Evolutionary conservation across 2,888 invertebrate species (phyloP), one percentile per base, ranked within the genome.

Genomic region (Protodeltote pygarga): DNA sequence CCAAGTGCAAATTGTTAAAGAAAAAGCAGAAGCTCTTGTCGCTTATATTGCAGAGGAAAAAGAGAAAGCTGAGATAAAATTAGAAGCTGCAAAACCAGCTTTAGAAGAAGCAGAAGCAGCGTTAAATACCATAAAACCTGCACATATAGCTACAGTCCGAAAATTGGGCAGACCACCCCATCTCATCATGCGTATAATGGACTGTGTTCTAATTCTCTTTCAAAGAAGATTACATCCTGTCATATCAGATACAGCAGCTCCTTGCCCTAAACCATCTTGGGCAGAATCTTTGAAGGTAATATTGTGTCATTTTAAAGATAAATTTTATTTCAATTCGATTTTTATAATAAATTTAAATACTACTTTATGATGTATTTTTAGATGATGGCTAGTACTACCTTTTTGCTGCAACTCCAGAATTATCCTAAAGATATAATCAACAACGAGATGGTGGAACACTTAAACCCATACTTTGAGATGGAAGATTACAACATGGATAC

Each of bases 401-500:
- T 99, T 81, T 89, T 98, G 25, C 91, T 97, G 3, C 97, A 97
- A 79, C 92, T 99, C 10, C 97, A 98, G 92, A 98, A 97, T 77
- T 99, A 98, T 82, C 98, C 98, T 0, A 98, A 98, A 89, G 98
- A 98, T 77, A 97, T 97, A 5, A 98, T 99, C 52, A 99, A 98
- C 82, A 98, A 97, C 75, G 99, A 99, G 90, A 98, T 98, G 95
- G 97, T 99, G 5, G 99, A 99, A 79, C 93, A 98, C 50, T 86
- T 99, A 40, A 93, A 95, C 62, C 98, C 98, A 0, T 99, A 98
- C 83, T 97, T 98, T 71, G 95, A 95, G 80, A 97, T 98, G 97
- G 98, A 98, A 73, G 98, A 99, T 83, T 99, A 98, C 82, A 98
- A 97, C 78, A 97, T 98, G 96, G 98, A 99, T 74, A 98, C 96